Evolutionary conservation across 1,140 invertebrate genomes (phyloP).

Genomic region (Drosophila oshimai): DNA sequence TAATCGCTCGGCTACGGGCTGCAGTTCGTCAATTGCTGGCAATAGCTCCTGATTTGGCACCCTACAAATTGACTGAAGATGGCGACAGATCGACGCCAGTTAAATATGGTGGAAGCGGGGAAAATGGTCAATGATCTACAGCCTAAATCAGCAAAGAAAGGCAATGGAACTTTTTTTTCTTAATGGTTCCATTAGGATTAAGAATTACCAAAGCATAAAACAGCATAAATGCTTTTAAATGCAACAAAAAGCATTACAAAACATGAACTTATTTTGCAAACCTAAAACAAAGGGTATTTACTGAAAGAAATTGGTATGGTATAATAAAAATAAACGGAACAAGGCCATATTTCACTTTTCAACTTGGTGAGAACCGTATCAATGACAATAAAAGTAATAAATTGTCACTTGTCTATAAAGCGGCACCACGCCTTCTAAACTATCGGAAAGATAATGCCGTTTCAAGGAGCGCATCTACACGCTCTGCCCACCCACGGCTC

Average conservation of each 20-base stretch:
- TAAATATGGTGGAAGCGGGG: background rate
- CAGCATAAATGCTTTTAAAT: no score
- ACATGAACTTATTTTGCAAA: no score
- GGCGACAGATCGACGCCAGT: background rate
- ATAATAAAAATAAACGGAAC: background rate
- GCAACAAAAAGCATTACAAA: no score
- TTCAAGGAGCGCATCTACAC: slow-evolving; percentile 5
- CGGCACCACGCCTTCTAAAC: background rate
- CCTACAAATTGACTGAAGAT: slow-evolving; percentile 5
- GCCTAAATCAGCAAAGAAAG: background rate
- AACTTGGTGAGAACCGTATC: background rate
- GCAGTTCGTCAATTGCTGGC: slow-evolving; percentile 26
- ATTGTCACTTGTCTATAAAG: background rate
- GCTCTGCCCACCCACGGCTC: slow-evolving; percentile 15
- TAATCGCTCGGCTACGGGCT: slow-evolving; percentile 22
- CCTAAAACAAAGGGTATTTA: no score
- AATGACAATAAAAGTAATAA: slow-evolving; percentile 7
- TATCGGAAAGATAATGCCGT: slow-evolving; percentile 1
- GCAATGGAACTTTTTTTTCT: no score
- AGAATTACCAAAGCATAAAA: no score
- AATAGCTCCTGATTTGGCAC: slow-evolving; percentile 42
- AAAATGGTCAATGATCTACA: background rate
- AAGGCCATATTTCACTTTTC: background rate
- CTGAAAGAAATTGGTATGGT: no score
- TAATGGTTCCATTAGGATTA: no score